Evolutionary conservation across 2,888 invertebrate genomes (phyloP), one percentile per base, ranked within the genome.

Genomic region (Smittia sp.): DNA sequence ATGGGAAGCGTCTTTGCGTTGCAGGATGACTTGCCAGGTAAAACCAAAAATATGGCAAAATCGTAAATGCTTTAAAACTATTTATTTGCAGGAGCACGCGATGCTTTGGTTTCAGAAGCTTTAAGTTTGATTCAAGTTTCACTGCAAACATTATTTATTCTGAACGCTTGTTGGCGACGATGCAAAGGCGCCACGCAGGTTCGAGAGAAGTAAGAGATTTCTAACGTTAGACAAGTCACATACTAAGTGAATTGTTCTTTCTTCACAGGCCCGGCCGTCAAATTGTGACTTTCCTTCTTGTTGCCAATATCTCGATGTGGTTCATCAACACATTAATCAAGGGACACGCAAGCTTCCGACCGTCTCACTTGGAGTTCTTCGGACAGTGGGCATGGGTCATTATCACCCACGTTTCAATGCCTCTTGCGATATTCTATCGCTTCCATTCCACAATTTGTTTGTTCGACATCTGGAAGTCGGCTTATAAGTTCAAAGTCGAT

Each of bases 381-480:
- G 93, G 93, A 0, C 86, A 90, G 0, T 93, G 93, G 93, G 92
- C 92, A 1, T 95, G 94, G 94, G 93, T 93, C 0, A 92, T 94
- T 77, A 93, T 95, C 77, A 93, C 92, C 0, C 93, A 94, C 79
- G 90, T 94, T 0, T 92, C 93, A 0, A 93, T 93, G 89, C 94
- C 94, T 0, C 27, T 73, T 22, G 63, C 73, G 18, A 73, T 73
- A 4, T 73, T 73, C n/a, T 73, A 73, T 13, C 41, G 95, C 52
- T 95, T 95, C 79, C 94, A 95, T 81, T 94, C 94, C 1, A 93
- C 94, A 0, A 94, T 95, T 77, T 95, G 95, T 80, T 86, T 96
- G 20, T 94, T 94, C 78, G 94, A 95, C 81, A 91, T 96, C 74
- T 96, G 95, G 95, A 95, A 94, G 80, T 88, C 90, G 76, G 90